Evolutionary conservation across 2,113 vertebrate species (phyloP).

Genomic region (Oophaga pumilio): DNA sequence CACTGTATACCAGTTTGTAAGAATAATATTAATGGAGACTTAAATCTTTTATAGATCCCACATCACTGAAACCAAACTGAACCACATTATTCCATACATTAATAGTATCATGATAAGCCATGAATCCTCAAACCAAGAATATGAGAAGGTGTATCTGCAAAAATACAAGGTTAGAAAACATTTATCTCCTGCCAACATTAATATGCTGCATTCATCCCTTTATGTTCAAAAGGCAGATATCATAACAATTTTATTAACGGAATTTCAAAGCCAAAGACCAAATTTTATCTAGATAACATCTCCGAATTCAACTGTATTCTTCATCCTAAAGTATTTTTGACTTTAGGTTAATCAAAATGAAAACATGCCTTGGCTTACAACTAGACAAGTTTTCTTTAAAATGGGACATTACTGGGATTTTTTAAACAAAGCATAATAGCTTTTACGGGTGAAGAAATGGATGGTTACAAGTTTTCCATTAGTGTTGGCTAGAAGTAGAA

Average conservation of each 20-base stretch:
- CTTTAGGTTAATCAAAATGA: neutral
- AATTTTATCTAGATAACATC: neutral
- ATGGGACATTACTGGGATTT: neutral
- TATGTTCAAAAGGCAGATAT: neutral
- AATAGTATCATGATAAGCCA: neutral
- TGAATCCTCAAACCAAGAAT: neutral
- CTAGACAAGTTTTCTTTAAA: neutral
- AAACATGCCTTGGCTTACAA: neutral
- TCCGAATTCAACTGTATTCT: neutral
- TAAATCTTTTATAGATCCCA: neutral
- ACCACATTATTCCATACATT: neutral
- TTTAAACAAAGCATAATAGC: neutral
- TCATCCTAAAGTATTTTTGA: neutral
- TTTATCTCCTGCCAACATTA: neutral
- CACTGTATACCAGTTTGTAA: neutral
- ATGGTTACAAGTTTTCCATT: neutral
- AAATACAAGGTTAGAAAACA: neutral
- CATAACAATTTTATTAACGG: neutral
- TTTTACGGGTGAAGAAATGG: neutral
- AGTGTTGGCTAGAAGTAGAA: neutral
- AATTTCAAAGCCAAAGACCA: neutral
- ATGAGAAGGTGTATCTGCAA: neutral
- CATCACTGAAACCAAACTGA: constrained; percentile 5
- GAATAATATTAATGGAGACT: neutral
- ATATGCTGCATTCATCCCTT: neutral